Percentiles rank a stretch among this genome's conserved stretches.
phyloP scores from a whole-genome alignment of 2,113 vertebrate species.

The Stomatorhinus ivindoensis region DNA sequence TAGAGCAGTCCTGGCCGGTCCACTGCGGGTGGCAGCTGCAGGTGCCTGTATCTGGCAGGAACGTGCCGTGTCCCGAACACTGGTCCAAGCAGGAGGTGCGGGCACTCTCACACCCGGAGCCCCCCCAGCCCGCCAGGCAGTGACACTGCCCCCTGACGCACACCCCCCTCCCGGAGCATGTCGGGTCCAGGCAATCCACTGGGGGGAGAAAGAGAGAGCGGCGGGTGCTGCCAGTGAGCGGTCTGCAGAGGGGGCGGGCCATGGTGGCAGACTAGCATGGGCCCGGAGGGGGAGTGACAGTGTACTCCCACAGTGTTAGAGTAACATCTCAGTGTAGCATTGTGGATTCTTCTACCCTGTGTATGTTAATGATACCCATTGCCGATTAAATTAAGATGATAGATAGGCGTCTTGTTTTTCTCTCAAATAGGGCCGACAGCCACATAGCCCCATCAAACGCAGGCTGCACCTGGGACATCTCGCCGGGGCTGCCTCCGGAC shows the following conservation, averaged over 20 bases:
- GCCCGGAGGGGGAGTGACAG: not conserved
- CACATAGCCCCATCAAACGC: slow-evolving; percentile 30
- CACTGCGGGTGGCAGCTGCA: slow-evolving; percentile 93
- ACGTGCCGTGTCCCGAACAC: slow-evolving; percentile 89
- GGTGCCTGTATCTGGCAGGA: slow-evolving; percentile 75
- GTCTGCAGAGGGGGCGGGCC: not conserved
- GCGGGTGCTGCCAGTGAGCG: not conserved
- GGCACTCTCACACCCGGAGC: slow-evolving; percentile 81
- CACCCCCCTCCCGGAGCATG: slow-evolving; percentile 84
- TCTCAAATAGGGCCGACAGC: not conserved
- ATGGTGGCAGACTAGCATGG: not conserved
- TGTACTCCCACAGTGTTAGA: not conserved
- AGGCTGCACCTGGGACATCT: not conserved
- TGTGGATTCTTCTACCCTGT: not conserved
- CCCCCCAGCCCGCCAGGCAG: slow-evolving; percentile 93
- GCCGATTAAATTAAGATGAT: too few relatives aligned
- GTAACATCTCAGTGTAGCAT: not conserved
- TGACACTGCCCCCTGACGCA: slow-evolving; percentile 93
- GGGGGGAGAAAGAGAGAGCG: slow-evolving; percentile 17
- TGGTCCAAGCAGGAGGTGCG: slow-evolving; percentile 91
- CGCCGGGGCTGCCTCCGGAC: not conserved
- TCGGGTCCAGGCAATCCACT: slow-evolving; percentile 98
- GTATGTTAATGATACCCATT: not conserved
- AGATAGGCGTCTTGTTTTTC: not conserved
- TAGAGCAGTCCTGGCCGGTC: slow-evolving; percentile 89